A percentile compares a stretch with the other conserved stretches of the same genome.
Evolutionary conservation across 2,113 vertebrate species (phyloP).

Genomic region (Glaucidium brasilianum): DNA sequence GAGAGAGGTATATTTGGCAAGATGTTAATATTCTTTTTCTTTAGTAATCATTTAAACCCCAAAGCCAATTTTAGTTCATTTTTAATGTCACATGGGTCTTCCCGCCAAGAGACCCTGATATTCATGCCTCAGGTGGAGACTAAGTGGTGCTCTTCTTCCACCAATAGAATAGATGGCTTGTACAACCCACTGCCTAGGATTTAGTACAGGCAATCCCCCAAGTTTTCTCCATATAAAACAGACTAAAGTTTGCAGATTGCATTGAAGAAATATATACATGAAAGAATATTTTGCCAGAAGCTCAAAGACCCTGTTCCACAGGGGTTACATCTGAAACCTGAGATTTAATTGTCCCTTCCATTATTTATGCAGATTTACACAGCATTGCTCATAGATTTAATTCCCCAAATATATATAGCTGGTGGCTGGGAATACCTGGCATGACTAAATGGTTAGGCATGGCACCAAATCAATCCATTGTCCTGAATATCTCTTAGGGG

Average conservation of each 20-base stretch:
- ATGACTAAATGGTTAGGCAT: background rate
- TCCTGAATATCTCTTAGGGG: background rate
- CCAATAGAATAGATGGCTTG: background rate
- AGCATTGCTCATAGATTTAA: background rate
- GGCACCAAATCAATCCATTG: background rate
- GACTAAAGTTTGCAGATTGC: background rate
- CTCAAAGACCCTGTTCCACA: background rate
- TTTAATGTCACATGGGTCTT: background rate
- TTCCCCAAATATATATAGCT: background rate
- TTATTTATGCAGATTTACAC: background rate
- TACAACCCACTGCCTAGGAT: background rate
- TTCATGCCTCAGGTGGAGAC: background rate
- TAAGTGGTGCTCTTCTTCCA: background rate
- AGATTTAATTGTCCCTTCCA: background rate
- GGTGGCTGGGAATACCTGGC: background rate
- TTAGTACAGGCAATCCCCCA: background rate
- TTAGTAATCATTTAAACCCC: background rate
- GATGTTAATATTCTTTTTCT: background rate
- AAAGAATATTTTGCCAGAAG: background rate
- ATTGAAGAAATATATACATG: background rate
- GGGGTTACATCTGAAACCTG: background rate
- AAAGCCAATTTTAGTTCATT: background rate
- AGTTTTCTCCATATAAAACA: background rate
- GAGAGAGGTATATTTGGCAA: background rate
- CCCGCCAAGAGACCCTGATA: background rate